A percentile compares a stretch with the other conserved stretches of the same genome.
Conservation (phyloP, 2,797 vertebrate genomes). For the Odontamblyopus rebecca region DNA sequence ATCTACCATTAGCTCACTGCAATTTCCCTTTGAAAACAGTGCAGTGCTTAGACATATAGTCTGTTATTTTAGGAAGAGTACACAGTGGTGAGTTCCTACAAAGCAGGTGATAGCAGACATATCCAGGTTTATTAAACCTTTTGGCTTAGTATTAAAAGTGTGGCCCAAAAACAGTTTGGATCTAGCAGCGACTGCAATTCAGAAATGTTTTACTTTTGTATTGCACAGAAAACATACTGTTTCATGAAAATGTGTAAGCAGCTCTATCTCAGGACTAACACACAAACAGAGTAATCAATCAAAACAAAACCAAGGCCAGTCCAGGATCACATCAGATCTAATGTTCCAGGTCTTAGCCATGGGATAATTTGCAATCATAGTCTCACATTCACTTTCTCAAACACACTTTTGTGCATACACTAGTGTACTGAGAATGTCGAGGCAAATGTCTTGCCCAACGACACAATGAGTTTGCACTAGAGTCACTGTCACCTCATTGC, state of each 20-base stretch:
- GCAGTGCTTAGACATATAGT: slow-evolving; percentile 26
- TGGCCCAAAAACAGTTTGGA: slow-evolving; percentile 1
- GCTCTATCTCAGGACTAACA: too few relatives aligned
- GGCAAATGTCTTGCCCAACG: too few relatives aligned
- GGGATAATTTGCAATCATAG: too few relatives aligned
- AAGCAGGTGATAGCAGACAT: slow-evolving; percentile 7
- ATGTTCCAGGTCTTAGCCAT: too few relatives aligned
- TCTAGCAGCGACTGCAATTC: slow-evolving; percentile 1
- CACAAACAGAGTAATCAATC: too few relatives aligned
- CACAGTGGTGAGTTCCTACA: slow-evolving; percentile 17
- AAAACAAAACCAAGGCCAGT: background rate
- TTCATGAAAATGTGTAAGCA: background rate
- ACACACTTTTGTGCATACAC: too few relatives aligned
- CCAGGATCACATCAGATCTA: too few relatives aligned
- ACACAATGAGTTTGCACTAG: too few relatives aligned
- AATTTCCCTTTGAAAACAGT: slow-evolving; percentile 61
- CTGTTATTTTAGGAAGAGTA: slow-evolving; percentile 14
- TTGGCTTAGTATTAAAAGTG: background rate
- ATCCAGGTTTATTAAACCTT: slow-evolving; percentile 4
- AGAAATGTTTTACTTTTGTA: slow-evolving; percentile 6
- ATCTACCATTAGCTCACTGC: slow-evolving; percentile 26
- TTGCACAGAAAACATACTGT: background rate
- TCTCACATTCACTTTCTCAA: too few relatives aligned
- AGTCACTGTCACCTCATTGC: too few relatives aligned
- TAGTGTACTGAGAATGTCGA: too few relatives aligned